Conservation (phyloP, 2,888 invertebrate genomes). For the Papilio elwesi region DNA sequence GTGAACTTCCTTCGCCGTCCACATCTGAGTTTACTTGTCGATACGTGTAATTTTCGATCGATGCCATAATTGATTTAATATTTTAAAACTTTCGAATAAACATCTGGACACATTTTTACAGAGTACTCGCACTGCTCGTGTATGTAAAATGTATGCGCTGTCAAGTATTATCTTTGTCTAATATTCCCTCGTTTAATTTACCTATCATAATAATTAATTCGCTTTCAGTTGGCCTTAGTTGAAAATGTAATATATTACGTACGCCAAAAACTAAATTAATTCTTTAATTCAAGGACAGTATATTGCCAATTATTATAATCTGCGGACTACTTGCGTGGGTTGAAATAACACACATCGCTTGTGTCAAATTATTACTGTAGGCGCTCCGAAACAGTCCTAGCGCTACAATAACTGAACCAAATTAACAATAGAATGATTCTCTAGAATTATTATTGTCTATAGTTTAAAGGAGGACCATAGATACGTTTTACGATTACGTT, state of each 20-base stretch:
- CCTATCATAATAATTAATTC: constrained; percentile 10
- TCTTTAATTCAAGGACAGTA: no score
- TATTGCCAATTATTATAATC: no score
- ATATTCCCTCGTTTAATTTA: neutral
- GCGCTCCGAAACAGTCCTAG: constrained; percentile 36
- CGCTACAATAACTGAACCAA: constrained; percentile 27
- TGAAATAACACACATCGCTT: constrained; percentile 37
- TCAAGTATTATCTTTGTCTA: neutral
- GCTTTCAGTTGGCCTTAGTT: neutral
- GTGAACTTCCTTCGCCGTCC: neutral
- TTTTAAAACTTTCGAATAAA: neutral
- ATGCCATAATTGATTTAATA: neutral
- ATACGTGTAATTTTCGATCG: constrained; percentile 1
- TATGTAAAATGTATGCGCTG: neutral
- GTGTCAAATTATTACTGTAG: constrained; percentile 41
- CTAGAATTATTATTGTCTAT: constrained; percentile 4
- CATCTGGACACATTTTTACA: neutral
- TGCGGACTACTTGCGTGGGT: constrained; percentile 22
- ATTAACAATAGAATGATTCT: constrained; percentile 27
- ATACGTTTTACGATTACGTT: no score
- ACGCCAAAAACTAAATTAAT: no score
- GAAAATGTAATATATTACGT: no score
- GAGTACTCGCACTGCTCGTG: neutral
- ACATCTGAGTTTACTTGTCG: neutral
- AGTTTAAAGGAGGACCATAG: no score